Evolutionary conservation across 2,888 invertebrate genomes (phyloP), one percentile per base, ranked within the genome.

Genomic region (Tanytarsus gracilentus): DNA sequence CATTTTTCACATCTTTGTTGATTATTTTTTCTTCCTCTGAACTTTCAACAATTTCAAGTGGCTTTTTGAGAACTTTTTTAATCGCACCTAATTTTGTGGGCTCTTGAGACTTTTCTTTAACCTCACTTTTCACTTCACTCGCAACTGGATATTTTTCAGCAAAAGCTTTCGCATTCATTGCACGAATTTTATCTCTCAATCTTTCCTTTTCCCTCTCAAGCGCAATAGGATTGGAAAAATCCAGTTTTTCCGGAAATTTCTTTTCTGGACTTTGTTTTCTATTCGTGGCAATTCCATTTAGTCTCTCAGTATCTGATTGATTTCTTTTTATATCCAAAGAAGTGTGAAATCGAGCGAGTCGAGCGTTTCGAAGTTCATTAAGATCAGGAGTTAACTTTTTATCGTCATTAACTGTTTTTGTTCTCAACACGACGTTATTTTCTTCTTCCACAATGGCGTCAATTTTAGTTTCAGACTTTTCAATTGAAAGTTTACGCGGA

Each of bases 71-170:
- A 27, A 63, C 55, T 58, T 67, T 66, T 63, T 67, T 66, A 25
- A 66, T 67, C 18, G 66, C 66, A 61, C 67, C 64, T 25, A 64
- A 61, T 61, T 65, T 63, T 21, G 60, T 55, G 52, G 26, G 63
- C 29, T 63, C 62, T 23, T 77, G 69, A 65, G 79, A 77, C 67
- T 81, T 82, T 1, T 85, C 84, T 62, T 86, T 85, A 75, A 86
- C 85, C 67, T 85, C 85, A 63, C 86, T 70, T 79, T 85, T 83
- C 71, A 84, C 83, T 69, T 81, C 82, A 26, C 63, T 64, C 40
- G 60, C 36, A 30, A 65, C 61, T 39, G 66, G 64, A 62, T 65
- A 63, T 60, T 65, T 65, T 59, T 66, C 66, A 23, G 64, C 65
- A 18, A 66, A 59, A 9, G 65, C 65, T 61, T 64, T 65, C 8